Conservation (phyloP, 2,797 vertebrate genomes). For the Nyctibius grandis region DNA sequence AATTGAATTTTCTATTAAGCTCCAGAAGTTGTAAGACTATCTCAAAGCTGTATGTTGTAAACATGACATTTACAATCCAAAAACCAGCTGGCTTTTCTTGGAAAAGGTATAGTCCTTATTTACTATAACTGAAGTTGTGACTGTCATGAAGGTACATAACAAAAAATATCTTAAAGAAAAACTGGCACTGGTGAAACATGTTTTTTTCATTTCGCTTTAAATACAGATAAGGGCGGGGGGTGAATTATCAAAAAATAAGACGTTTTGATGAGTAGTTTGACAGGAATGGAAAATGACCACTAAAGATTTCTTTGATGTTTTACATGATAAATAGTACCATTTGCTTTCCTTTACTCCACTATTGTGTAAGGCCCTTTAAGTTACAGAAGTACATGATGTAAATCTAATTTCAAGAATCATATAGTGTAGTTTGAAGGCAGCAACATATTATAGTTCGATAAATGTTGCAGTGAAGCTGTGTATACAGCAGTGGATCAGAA, state of each 20-base stretch:
- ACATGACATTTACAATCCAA: not conserved
- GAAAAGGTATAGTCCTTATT: not conserved
- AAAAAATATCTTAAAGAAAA: not conserved
- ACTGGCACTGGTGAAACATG: not conserved
- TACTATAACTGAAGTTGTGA: not conserved
- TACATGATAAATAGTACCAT: not conserved
- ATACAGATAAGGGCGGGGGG: not conserved
- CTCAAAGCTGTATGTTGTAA: not conserved
- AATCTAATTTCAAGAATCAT: constrained; percentile 37
- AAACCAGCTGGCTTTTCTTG: not conserved
- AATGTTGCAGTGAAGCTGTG: not conserved
- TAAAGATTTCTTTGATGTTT: not conserved
- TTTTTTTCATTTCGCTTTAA: not conserved
- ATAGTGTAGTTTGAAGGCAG: not conserved
- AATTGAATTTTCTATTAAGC: not conserved
- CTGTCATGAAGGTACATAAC: not conserved
- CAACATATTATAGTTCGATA: not conserved
- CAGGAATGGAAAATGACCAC: not conserved
- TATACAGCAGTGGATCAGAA: not conserved
- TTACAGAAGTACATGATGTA: not conserved
- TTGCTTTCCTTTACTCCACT: not conserved
- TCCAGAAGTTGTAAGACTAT: not conserved
- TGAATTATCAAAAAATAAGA: constrained; percentile 14
- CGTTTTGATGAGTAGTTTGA: constrained; percentile 13
- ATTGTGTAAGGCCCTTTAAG: not conserved